These are phyloP conservation scores for Mastacembelus armatus DNA, from an alignment of 2,797 vertebrate species.

Conservation along the genomic window DNA sequence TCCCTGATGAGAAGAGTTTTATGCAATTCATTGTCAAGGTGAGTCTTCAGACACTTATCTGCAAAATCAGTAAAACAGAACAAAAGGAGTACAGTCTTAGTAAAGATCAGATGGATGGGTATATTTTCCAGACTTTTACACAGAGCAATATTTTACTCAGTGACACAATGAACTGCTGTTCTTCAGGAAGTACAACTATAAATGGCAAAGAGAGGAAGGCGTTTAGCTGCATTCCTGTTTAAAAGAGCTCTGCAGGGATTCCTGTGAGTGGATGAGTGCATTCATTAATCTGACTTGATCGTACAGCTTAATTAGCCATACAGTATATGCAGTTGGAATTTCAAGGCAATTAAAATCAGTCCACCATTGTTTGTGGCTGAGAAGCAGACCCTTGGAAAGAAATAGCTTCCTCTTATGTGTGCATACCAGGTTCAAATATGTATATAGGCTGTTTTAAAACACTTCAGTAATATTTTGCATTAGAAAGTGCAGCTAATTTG, in stretches of 20 bases:
- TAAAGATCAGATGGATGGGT: neutral
- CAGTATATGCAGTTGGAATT: conserved; percentile 59
- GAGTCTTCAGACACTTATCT: conserved; percentile 40
- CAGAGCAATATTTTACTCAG: conserved; percentile 10
- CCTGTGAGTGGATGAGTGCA: conserved; percentile 37
- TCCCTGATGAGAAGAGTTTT: conserved; percentile 90
- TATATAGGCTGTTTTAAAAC: conserved; percentile 7
- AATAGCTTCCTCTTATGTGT: neutral
- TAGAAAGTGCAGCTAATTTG: conserved; percentile 25
- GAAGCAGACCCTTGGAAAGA: conserved; percentile 9
- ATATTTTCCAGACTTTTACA: neutral
- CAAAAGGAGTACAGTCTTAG: conserved; percentile 4
- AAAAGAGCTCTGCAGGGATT: conserved; percentile 45
- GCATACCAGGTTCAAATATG: conserved; percentile 25
- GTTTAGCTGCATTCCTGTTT: conserved; percentile 35
- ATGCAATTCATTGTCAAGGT: conserved; percentile 94
- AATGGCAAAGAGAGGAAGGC: conserved; percentile 12
- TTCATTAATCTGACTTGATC: conserved; percentile 56
- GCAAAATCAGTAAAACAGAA: too few relatives aligned
- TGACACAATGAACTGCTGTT: neutral
- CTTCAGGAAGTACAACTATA: neutral
- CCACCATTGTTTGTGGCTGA: conserved; percentile 30
- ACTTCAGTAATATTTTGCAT: conserved; percentile 4
- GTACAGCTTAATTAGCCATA: conserved; percentile 53
- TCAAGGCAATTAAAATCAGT: conserved; percentile 57